Conservation (phyloP, 2,797 vertebrate species). For the Ptychobarbus kaznakovi region DNA sequence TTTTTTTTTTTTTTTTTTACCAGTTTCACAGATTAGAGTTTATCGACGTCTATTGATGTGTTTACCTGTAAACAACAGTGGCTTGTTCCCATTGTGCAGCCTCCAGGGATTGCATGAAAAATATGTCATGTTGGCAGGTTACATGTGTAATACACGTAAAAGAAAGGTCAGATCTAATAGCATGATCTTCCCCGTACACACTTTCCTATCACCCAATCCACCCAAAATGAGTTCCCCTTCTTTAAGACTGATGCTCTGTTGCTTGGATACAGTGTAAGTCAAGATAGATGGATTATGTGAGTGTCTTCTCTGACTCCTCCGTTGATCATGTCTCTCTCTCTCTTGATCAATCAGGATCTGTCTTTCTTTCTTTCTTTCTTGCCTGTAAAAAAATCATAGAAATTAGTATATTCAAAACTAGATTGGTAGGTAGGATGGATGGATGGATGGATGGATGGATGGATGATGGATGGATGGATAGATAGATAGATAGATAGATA, state of each 20-base stretch:
- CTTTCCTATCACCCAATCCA: slow-evolving; percentile 40
- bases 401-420: neutral
- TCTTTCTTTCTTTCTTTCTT: too few relatives aligned
- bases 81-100: slow-evolving; percentile 22
- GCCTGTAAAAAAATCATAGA: too few relatives aligned
- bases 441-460: too few relatives aligned
- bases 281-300: slow-evolving; percentile 57
- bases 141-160: slow-evolving; percentile 29
- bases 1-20: neutral
- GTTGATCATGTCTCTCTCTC: slow-evolving; percentile 56
- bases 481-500: too few relatives aligned
- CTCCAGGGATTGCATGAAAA: slow-evolving; percentile 41
- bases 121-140: slow-evolving; percentile 55
- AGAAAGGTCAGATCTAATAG: slow-evolving; percentile 53
- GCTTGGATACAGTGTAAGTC: slow-evolving; percentile 59
- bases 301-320: slow-evolving; percentile 56
- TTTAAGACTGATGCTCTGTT: slow-evolving; percentile 55
- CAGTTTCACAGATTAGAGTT: slow-evolving; percentile 22
- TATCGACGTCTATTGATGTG: slow-evolving; percentile 16
- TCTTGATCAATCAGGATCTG: slow-evolving; percentile 50
- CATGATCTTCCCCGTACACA: slow-evolving; percentile 38
- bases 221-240: slow-evolving; percentile 39
- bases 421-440: too few relatives aligned
- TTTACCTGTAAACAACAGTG: slow-evolving; percentile 41
- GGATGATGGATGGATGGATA: too few relatives aligned